These are phyloP conservation scores for Leptopilina syphax DNA, from an alignment of 2,888 invertebrate species.

Conservation along the genomic window DNA sequence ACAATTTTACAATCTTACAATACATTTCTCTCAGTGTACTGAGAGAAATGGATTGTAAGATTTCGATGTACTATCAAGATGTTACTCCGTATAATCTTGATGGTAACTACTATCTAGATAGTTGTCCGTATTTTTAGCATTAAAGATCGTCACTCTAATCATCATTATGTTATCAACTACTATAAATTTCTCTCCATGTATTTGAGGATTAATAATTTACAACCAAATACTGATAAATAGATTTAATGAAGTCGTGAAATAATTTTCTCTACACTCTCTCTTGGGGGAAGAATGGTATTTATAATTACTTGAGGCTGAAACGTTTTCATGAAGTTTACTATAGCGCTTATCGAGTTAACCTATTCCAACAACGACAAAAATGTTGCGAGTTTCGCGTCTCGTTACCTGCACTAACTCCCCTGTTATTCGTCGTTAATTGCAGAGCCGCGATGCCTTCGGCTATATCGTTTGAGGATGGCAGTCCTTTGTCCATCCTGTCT, in stretches of 20 bases:
- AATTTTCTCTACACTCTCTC: background rate
- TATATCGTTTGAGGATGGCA: conserved; percentile 68
- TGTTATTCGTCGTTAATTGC: conserved; percentile 72
- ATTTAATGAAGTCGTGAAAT: conserved; percentile 28
- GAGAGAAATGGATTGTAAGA: too few relatives aligned
- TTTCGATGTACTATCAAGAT: too few relatives aligned
- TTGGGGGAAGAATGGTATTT: background rate
- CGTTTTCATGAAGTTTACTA: conserved; percentile 19
- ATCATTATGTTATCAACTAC: too few relatives aligned
- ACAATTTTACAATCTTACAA: too few relatives aligned
- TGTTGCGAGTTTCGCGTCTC: conserved; percentile 47
- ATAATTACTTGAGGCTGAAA: conserved; percentile 27
- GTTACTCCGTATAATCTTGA: too few relatives aligned
- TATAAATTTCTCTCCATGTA: too few relatives aligned
- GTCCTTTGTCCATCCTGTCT: conserved; percentile 70
- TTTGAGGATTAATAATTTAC: too few relatives aligned
- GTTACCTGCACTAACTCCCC: conserved; percentile 50
- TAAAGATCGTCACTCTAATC: too few relatives aligned
- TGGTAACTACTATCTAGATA: too few relatives aligned
- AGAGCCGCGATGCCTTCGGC: conserved; percentile 69
- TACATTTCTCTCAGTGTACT: too few relatives aligned
- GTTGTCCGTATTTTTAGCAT: too few relatives aligned
- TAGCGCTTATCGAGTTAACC: conserved; percentile 39
- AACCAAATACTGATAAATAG: background rate
- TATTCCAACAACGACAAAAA: conserved; percentile 40